A percentile compares a stretch with the other conserved stretches of the same genome.
Evolutionary conservation across 2,113 vertebrate species (phyloP).

Genomic region (Oncorhynchus masou): DNA sequence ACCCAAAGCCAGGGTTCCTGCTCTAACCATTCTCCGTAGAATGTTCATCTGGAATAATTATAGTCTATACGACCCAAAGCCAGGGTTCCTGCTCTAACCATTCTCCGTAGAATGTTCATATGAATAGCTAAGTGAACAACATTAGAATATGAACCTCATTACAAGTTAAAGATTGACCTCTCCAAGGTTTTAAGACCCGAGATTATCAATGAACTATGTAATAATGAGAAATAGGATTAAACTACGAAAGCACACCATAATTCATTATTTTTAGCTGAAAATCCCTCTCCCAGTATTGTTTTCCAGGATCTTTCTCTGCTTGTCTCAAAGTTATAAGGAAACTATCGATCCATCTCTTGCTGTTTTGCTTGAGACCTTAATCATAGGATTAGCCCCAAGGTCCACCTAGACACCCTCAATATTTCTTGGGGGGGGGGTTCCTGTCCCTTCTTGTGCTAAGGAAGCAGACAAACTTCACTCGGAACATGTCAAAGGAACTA

Average conservation of each 20-base stretch:
- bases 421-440: conserved; percentile 41
- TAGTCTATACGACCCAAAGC: conserved; percentile 30
- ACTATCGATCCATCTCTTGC: conserved; percentile 58
- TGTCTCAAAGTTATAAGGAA: conserved; percentile 50
- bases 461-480: conserved; percentile 27
- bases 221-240: conserved; percentile 44
- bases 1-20: conserved; percentile 38
- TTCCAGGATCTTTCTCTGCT: conserved; percentile 2
- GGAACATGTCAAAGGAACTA: conserved; percentile 24
- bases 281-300: not conserved
- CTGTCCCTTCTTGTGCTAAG: conserved; percentile 29
- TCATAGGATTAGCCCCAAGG: conserved; percentile 59
- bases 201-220: conserved; percentile 57
- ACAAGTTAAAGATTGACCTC: conserved; percentile 64
- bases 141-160: conserved; percentile 59
- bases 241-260: conserved; percentile 19
- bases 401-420: conserved; percentile 40
- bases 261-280: conserved; percentile 36
- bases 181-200: conserved; percentile 50
- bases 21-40: conserved; percentile 26
- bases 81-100: conserved; percentile 26
- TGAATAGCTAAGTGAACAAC: conserved; percentile 52
- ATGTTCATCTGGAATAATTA: conserved; percentile 24
- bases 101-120: conserved; percentile 39
- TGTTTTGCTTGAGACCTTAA: conserved; percentile 57